phyloP scores from a whole-genome alignment of 2,797 vertebrate species.

The Phoxinus dragarum region DNA sequence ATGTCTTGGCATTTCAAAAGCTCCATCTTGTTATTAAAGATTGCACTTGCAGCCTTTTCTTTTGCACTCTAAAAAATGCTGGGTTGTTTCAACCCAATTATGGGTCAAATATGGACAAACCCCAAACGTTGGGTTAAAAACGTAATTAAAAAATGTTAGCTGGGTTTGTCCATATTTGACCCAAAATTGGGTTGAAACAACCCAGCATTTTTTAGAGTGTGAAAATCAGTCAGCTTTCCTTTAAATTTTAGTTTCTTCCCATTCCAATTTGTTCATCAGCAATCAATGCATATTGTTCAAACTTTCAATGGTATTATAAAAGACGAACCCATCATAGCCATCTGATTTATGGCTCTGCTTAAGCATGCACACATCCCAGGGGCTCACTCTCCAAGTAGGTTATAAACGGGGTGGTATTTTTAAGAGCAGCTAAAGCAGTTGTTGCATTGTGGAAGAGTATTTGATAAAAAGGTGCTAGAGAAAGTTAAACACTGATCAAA shows the following conservation, averaged over 20 bases:
- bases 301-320: conserved; percentile 71
- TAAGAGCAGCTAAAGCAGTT: conserved; percentile 76
- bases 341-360: conserved; percentile 72
- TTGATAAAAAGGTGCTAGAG: conserved; percentile 69
- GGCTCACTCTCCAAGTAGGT: conserved; percentile 62
- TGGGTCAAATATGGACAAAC: no score
- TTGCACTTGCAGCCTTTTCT: neutral
- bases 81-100: no score
- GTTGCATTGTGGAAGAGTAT: conserved; percentile 78
- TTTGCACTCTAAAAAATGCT: neutral
- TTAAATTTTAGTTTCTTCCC: conserved; percentile 56
- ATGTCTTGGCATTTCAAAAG: conserved; percentile 6
- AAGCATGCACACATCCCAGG: conserved; percentile 66
- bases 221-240: neutral
- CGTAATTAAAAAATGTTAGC: no score
- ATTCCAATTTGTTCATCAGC: conserved; percentile 57
- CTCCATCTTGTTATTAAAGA: neutral
- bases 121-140: no score
- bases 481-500: conserved; percentile 14
- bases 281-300: conserved; percentile 60
- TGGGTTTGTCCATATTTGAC: no score
- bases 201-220: no score
- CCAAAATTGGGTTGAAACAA: no score
- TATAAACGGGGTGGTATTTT: conserved; percentile 78
- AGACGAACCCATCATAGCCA: conserved; percentile 63